Percentiles rank a stretch among this genome's conserved stretches.
Evolutionary conservation across 1,140 invertebrate species (phyloP).

Genomic region (Conus betulinus): DNA sequence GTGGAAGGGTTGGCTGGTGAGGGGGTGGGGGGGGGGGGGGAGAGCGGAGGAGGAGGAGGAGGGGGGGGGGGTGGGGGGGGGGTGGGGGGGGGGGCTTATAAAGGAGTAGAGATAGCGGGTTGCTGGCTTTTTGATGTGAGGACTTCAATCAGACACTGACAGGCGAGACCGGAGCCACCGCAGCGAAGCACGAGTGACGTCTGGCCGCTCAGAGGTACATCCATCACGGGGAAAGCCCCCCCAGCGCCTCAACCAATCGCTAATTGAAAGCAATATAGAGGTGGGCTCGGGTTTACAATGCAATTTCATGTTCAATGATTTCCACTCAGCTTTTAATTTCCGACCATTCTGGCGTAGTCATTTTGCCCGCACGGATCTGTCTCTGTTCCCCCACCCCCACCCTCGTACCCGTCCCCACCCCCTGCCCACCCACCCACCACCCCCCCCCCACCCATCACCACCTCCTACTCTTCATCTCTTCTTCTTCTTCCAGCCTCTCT

Average conservation of each 20-base stretch:
- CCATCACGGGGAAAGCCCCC: not conserved
- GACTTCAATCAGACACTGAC: constrained; percentile 36
- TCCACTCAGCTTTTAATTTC: constrained; percentile 42
- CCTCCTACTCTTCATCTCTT: not conserved
- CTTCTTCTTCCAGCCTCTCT: not conserved
- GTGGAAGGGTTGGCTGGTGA: not conserved
- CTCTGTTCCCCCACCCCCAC: not conserved
- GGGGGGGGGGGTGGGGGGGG: not conserved
- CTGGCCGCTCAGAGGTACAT: constrained; percentile 6
- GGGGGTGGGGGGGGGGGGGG: not conserved
- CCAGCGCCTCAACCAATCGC: constrained; percentile 17
- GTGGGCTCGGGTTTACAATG: constrained; percentile 39
- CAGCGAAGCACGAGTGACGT: not conserved
- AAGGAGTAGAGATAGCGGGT: constrained; percentile 21
- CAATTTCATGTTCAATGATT: constrained; percentile 42
- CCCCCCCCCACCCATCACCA: not conserved
- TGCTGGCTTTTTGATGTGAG: constrained; percentile 32
- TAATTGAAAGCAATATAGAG: constrained; percentile 43
- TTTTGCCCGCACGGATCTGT: constrained; percentile 33
- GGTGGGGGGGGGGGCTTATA: not conserved
- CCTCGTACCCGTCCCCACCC: not conserved
- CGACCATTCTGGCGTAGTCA: constrained; percentile 33
- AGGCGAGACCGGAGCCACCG: constrained; percentile 3
- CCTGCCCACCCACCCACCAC: not conserved
- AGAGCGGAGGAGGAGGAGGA: not conserved